Conservation (phyloP, 1,140 invertebrate species). For the Drosophila albomicans region DNA sequence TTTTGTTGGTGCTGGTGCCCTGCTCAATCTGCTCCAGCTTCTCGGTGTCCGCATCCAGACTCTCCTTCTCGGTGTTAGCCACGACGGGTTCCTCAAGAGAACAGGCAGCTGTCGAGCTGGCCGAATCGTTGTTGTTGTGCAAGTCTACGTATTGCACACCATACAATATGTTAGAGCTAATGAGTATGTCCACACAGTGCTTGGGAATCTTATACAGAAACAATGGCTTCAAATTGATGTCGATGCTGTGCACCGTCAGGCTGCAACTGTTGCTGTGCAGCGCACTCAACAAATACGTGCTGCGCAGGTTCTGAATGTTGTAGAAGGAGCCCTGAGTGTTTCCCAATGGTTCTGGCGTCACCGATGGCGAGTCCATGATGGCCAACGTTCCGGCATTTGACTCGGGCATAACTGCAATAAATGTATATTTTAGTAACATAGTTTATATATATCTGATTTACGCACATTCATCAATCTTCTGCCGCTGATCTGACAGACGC, state of each 20-base stretch:
- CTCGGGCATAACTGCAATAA: constrained; percentile 75
- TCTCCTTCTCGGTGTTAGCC: constrained; percentile 76
- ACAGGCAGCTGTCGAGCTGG: constrained; percentile 47
- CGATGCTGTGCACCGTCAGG: constrained; percentile 87
- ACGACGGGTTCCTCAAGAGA: constrained; percentile 59
- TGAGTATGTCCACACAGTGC: constrained; percentile 78
- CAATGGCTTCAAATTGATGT: constrained; percentile 88
- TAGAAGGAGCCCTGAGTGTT: constrained; percentile 78
- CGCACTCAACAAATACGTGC: constrained; percentile 79
- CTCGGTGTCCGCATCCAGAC: constrained; percentile 72
- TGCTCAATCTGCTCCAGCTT: constrained; percentile 59
- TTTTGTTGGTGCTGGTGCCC: constrained; percentile 45
- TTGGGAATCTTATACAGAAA: constrained; percentile 89
- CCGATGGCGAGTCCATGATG: constrained; percentile 81
- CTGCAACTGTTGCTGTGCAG: constrained; percentile 82
- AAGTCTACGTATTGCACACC: constrained; percentile 79
- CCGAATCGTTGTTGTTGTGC: constrained; percentile 49
- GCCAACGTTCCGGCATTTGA: constrained; percentile 69
- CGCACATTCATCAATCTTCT: constrained; percentile 84
- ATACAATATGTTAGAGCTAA: constrained; percentile 82
- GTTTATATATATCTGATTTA: constrained; percentile 41
- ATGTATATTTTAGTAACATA: constrained; percentile 2
- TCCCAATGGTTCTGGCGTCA: constrained; percentile 76
- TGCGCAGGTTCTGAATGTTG: constrained; percentile 79
- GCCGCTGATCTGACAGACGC: constrained; percentile 88